Conservation (phyloP, 2,113 vertebrate genomes). For the Lepidothrix coronata region DNA sequence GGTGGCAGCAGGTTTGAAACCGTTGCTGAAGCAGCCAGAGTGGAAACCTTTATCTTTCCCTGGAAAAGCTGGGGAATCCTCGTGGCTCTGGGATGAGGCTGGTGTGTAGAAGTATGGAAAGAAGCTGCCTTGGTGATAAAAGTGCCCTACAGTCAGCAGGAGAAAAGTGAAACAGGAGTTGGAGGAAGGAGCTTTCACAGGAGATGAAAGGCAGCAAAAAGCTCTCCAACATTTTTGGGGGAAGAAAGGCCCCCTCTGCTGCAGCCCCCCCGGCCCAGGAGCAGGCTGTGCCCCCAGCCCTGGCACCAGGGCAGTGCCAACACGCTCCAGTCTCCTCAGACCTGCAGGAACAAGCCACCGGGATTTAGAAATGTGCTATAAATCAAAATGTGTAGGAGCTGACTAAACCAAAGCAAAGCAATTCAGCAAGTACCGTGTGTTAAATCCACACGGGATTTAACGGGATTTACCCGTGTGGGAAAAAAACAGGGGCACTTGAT, state of each 20-base stretch:
- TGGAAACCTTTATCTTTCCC: conserved; percentile 60
- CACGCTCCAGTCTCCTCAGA: background rate
- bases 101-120: conserved; percentile 62
- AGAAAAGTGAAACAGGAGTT: background rate
- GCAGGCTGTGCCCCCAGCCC: background rate
- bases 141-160: conserved; percentile 40
- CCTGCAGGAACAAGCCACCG: background rate
- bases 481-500: background rate
- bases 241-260: background rate
- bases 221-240: background rate
- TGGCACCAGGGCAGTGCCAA: background rate
- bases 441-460: background rate
- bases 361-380: background rate
- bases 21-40: conserved; percentile 58
- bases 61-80: conserved; percentile 63
- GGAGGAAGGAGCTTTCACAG: background rate
- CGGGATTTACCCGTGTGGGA: background rate
- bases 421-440: background rate
- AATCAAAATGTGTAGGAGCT: background rate
- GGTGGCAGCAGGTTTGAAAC: conserved; percentile 21
- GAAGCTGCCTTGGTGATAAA: conserved; percentile 50
- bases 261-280: background rate
- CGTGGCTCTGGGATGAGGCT: conserved; percentile 58
- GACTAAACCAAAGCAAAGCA: background rate
- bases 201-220: background rate